Conservation (phyloP, 1,140 invertebrate species). For the Eciton burchellii region DNA sequence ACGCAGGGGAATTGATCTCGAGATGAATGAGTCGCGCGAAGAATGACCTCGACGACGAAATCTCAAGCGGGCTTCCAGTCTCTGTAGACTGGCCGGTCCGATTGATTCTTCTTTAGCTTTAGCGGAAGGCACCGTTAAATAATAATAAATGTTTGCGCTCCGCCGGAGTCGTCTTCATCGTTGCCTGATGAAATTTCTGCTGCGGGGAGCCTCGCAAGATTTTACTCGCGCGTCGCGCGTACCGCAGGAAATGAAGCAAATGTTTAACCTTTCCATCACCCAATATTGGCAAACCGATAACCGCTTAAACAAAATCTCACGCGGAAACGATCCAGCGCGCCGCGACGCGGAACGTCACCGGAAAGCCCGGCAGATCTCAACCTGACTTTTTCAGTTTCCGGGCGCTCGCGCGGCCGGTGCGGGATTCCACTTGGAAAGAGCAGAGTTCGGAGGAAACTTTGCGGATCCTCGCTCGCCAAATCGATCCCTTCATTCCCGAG, state of each 20-base stretch:
- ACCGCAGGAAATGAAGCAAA: constrained; percentile 46
- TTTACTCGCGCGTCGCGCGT: constrained; percentile 1
- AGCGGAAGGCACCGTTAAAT: not conserved
- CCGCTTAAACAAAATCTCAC: constrained; percentile 29
- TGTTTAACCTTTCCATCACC: constrained; percentile 52
- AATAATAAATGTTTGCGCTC: constrained; percentile 6
- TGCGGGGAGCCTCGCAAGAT: not conserved
- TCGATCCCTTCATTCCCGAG: too few relatives aligned
- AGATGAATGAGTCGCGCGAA: not conserved
- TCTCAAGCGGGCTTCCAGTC: too few relatives aligned
- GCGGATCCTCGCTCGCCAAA: too few relatives aligned
- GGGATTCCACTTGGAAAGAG: too few relatives aligned
- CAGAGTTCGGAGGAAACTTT: too few relatives aligned
- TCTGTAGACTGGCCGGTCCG: not conserved
- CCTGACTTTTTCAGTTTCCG: too few relatives aligned
- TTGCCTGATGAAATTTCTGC: constrained; percentile 25
- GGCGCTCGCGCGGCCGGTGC: too few relatives aligned
- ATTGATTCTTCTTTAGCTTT: not conserved
- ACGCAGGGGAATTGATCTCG: not conserved
- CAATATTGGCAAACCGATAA: constrained; percentile 38
- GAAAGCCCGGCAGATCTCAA: not conserved
- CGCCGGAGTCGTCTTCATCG: not conserved
- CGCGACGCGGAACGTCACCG: not conserved
- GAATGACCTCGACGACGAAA: too few relatives aligned
- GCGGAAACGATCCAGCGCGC: not conserved